Conservation (phyloP, 2,888 invertebrate genomes). For the Stenotaenia linearis region DNA sequence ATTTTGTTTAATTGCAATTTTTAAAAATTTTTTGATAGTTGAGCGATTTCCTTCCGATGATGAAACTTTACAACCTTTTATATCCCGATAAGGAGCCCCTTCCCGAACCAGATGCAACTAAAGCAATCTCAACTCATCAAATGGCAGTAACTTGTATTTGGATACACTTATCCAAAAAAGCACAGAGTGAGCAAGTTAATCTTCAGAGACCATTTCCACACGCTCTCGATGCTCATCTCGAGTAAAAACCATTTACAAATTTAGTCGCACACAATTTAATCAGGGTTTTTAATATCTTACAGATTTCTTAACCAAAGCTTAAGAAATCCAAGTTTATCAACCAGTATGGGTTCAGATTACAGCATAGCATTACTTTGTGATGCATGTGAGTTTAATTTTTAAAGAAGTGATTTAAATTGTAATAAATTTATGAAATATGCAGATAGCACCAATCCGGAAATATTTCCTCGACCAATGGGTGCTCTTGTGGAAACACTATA, state of each 20-base stretch:
- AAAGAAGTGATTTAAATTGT: not conserved
- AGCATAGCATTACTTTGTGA: constrained; percentile 88
- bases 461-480: constrained; percentile 85
- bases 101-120: constrained; percentile 80
- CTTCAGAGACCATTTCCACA: constrained; percentile 71
- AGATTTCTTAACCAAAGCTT: constrained; percentile 70
- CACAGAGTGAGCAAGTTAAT: constrained; percentile 73
- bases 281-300: too few species aligned
- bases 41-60: constrained; percentile 79
- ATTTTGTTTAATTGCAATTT: too few species aligned
- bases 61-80: constrained; percentile 82
- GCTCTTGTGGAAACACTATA: constrained; percentile 81
- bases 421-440: not conserved
- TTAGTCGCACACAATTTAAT: too few species aligned
- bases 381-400: constrained; percentile 57
- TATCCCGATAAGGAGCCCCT: constrained; percentile 86
- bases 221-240: constrained; percentile 73
- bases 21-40: constrained; percentile 57
- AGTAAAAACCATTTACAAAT: too few species aligned
- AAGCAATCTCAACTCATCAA: constrained; percentile 77
- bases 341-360: constrained; percentile 71
- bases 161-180: constrained; percentile 92
- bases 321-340: constrained; percentile 47
- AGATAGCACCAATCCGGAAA: constrained; percentile 72
- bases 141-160: constrained; percentile 95